phyloP scores from a whole-genome alignment of 2,888 invertebrate genomes.

The Hoplodrina ambigua region DNA sequence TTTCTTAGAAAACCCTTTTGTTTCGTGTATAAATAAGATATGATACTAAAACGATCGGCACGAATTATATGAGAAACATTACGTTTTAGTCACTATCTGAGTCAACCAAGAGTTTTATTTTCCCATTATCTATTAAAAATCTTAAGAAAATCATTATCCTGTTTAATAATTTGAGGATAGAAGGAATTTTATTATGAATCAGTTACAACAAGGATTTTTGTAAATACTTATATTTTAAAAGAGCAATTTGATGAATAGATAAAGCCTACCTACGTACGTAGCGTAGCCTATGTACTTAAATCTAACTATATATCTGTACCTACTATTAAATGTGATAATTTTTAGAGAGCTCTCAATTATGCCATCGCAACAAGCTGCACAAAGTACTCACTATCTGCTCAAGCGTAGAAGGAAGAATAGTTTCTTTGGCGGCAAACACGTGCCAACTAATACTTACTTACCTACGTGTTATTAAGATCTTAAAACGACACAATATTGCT shows the following conservation, averaged over 20 bases:
- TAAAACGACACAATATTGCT: constrained; percentile 35
- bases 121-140: too few species aligned
- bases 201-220: not conserved
- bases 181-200: not conserved
- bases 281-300: too few species aligned
- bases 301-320: constrained; percentile 9
- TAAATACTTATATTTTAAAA: not conserved
- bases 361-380: constrained; percentile 9
- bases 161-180: too few species aligned
- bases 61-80: not conserved
- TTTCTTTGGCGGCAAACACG: constrained; percentile 20
- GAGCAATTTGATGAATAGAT: not conserved
- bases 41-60: not conserved
- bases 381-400: constrained; percentile 5
- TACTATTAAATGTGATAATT: constrained; percentile 13
- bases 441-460: constrained; percentile 9
- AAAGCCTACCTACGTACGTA: too few species aligned
- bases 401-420: constrained; percentile 38
- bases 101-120: not conserved
- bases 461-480: constrained; percentile 33
- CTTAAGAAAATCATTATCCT: too few species aligned
- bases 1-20: constrained; percentile 45
- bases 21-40: not conserved
- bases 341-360: constrained; percentile 26
- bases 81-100: not conserved